These are phyloP conservation scores for Allophyes oxyacanthae DNA, from an alignment of 2,888 invertebrate genomes.

Conservation along the genomic window DNA sequence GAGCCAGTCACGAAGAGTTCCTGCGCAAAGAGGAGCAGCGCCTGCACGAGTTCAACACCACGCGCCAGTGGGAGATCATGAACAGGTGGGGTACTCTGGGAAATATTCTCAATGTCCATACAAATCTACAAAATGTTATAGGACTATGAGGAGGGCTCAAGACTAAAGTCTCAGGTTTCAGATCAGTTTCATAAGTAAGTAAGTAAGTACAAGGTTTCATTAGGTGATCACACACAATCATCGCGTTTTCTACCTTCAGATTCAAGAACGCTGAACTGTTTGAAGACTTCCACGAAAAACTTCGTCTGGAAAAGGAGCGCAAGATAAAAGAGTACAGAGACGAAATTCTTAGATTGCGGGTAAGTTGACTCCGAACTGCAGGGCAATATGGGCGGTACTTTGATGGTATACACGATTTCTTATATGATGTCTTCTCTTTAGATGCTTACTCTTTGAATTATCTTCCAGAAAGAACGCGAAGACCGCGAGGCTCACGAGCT, in stretches of 20 bases:
- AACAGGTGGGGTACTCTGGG: conserved; percentile 73
- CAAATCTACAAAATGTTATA: too few relatives aligned
- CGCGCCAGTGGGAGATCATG: conserved; percentile 87
- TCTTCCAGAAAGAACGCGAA: conserved; percentile 74
- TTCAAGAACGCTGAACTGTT: conserved; percentile 87
- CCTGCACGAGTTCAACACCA: conserved; percentile 73
- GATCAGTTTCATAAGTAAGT: too few relatives aligned
- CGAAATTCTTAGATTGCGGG: conserved; percentile 84
- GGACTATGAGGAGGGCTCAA: too few relatives aligned
- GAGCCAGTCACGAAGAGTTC: conserved; percentile 66
- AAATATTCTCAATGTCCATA: too few relatives aligned
- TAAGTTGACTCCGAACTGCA: conserved; percentile 55
- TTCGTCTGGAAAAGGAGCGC: conserved; percentile 73
- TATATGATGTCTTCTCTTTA: too few relatives aligned
- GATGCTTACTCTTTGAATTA: background rate
- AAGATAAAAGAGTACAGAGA: conserved; percentile 80
- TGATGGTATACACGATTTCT: too few relatives aligned
- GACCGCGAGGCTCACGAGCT: conserved; percentile 72
- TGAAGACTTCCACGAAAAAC: conserved; percentile 78
- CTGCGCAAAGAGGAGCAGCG: conserved; percentile 71
- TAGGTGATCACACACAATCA: too few relatives aligned
- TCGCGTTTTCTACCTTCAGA: conserved; percentile 60
- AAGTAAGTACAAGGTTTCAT: too few relatives aligned
- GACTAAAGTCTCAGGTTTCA: too few relatives aligned
- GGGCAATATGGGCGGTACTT: too few relatives aligned